phyloP scores from a whole-genome alignment of 2,113 vertebrate species.

The Pipa parva region DNA sequence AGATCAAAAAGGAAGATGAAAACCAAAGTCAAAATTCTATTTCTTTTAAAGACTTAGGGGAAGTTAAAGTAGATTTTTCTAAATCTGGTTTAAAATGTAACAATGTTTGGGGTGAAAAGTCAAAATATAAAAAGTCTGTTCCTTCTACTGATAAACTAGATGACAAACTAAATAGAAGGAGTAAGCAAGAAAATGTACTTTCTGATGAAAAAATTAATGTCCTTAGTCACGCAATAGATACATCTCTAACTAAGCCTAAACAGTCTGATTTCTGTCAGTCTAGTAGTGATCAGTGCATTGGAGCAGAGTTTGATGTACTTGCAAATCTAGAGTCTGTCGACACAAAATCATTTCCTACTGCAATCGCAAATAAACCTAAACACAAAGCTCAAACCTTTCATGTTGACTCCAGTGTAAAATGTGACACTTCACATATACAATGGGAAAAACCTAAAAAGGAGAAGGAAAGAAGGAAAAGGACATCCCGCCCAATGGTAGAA shows the following conservation, averaged over 20 bases:
- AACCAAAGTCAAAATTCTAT: background rate
- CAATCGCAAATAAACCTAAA: background rate
- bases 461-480: background rate
- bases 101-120: background rate
- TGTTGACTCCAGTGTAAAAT: background rate
- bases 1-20: conserved; percentile 55
- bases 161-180: no score
- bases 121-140: background rate
- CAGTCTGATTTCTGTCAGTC: no score
- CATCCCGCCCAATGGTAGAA: background rate
- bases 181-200: background rate
- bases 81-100: background rate
- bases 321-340: no score
- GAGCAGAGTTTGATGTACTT: no score
- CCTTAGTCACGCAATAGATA: no score
- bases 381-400: background rate
- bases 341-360: no score
- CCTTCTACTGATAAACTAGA: background rate
- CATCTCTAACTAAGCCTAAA: no score
- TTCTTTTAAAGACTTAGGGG: conserved; percentile 12
- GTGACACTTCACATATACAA: background rate
- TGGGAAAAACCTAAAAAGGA: background rate
- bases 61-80: background rate
- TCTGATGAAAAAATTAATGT: background rate
- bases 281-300: no score